A percentile compares a stretch with the other conserved stretches of the same genome.
Conservation (phyloP, 2,888 invertebrate genomes). For the Deroplatys truncata region DNA sequence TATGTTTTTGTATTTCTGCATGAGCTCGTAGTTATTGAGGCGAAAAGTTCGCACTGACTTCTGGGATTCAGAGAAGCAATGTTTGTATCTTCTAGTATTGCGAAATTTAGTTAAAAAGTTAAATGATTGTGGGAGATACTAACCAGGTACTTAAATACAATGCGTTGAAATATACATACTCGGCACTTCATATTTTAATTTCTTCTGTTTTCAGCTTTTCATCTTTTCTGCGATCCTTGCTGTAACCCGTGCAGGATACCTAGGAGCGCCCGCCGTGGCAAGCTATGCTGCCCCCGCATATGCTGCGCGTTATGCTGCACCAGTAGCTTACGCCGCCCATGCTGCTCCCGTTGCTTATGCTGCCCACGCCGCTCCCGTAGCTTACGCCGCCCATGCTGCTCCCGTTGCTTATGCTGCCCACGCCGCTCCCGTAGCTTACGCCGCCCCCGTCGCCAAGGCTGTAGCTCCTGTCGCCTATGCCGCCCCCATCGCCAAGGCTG, state of each 20-base stretch:
- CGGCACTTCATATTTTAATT: too few species aligned
- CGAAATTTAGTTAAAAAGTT: too few species aligned
- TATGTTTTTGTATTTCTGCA: too few species aligned
- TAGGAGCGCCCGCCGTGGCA: constrained; percentile 31
- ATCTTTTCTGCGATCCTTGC: constrained; percentile 41
- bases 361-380: constrained; percentile 38
- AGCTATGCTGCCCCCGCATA: not conserved
- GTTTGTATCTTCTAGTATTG: too few species aligned
- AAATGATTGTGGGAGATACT: too few species aligned
- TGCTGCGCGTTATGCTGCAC: constrained; percentile 23
- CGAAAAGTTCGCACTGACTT: too few species aligned
- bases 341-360: constrained; percentile 27
- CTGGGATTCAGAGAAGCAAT: too few species aligned
- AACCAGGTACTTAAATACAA: too few species aligned
- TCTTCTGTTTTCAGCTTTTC: constrained; percentile 20
- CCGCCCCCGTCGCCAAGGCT: constrained; percentile 26
- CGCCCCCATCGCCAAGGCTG: constrained; percentile 38
- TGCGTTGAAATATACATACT: too few species aligned
- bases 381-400: constrained; percentile 7
- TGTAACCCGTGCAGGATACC: constrained; percentile 42
- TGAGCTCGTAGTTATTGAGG: too few species aligned
- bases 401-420: constrained; percentile 21
- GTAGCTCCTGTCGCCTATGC: constrained; percentile 24
- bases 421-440: constrained; percentile 24
- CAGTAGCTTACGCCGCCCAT: constrained; percentile 22